Base-by-base conservation (phyloP, 2,888 invertebrate genomes). In the Ceratothoa steindachneri region DNA sequence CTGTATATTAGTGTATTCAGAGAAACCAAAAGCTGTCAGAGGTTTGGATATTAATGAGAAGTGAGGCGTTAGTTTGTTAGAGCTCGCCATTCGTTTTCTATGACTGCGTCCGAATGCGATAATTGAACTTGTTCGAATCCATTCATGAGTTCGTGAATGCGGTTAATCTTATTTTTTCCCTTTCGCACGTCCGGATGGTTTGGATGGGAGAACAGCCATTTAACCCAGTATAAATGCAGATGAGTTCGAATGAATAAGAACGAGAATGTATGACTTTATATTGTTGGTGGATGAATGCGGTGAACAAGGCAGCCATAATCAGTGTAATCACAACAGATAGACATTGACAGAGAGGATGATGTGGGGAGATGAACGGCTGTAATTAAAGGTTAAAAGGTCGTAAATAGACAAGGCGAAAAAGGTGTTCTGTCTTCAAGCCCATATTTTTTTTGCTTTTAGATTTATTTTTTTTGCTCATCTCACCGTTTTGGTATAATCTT, bases 361-460 rank as follows among this genome's bases (percentile, higher is more conserved):
- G 27, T n/a, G 60, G 22, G 12, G 60, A 24, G 24, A 24, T 60
- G 60, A 60, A 60, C 60, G 27, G 27, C 24, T 60, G 60, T 60
- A 60, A 60, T 60, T 60, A 60, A 24, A 60, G 60, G 60, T 60
- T 60, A 60, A 60, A 60, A 60, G 60, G 60, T 60, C 60, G 3
- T 60, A 60, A 60, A 60, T 41, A 41, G 41, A 41, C 41, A 41
- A 5, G 7, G 41, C 41, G 41, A 41, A 41, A 41, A 41, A 41
- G 41, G 41, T 41, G 41, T 41, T 41, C 41, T n/a, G n/a, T n/a
- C n/a, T n/a, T n/a, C n/a, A n/a, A n/a, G n/a, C n/a, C n/a, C n/a
- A n/a, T n/a, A n/a, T n/a, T n/a, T n/a, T n/a, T n/a, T n/a, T n/a
- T n/a, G n/a, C n/a, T n/a, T n/a, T n/a, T n/a, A n/a, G n/a, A n/a